Base-by-base conservation (phyloP, 2,113 vertebrate genomes). In the Cricetomys ansorgei region DNA sequence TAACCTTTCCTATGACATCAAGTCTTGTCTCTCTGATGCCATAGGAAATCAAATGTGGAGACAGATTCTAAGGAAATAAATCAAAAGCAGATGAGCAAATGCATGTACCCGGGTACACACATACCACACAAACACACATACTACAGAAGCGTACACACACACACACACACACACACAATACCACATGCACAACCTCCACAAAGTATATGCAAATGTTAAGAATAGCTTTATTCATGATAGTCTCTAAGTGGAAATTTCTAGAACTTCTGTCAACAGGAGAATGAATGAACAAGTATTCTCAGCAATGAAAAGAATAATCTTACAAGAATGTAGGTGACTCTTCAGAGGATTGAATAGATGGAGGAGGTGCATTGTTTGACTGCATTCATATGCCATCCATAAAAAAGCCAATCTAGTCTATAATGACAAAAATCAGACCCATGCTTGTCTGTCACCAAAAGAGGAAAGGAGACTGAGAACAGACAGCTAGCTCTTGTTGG, bases 361-460 rank as follows among this genome's bases (percentile, higher is more conserved):
- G 29, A n/a, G 11, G 43, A 79, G 85, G 15, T 9, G 45, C n/a
- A 31, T 3, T n/a, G 15, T 69, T 15, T 72, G n/a, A 57, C 45
- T 53, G 59, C 23, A 86, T 43, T 34, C 70, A 53, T 40, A 37
- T 81, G 23, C 50, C 57, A 85, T 34, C 31, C 15, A 48, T 43
- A 85, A 55, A 83, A 79, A 88, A 94, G 27, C 16, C 37, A 96
- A 83, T 45, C 21, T 57, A 90, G 59, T 67, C 45, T 85, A 40
- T 45, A 53, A 40, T 45, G 40, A 16, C 31, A 53, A 13, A 37
- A 79, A 53, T 79, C 45, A 50, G 45, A 13, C 50, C 13, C 12
- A 48, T 79, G 7, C 6, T 53, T 77, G 13, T 53, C 31, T 79
- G 31, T 34, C 13, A 10, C 48, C 50, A 53, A 79, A 62, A 34